Base-by-base conservation (phyloP, 2,113 vertebrate genomes). In the Takifugu bimaculatus region DNA sequence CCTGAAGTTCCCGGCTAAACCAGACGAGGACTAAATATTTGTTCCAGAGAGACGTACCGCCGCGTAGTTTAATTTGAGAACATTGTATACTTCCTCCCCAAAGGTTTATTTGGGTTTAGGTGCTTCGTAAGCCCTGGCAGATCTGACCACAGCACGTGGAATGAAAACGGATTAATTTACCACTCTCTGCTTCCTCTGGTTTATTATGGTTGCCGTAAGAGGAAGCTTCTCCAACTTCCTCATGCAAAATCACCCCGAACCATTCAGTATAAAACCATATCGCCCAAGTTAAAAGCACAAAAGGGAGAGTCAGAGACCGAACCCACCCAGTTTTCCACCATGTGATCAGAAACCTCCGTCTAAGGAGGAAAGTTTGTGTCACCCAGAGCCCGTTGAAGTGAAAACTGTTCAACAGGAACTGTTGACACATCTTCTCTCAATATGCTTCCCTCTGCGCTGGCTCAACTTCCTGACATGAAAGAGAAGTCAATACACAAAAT, bases 391-490 rank as follows among this genome's bases (percentile, higher is more conserved):
- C 20, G 20, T 20, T 20, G 20, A 20, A 20, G 20, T 20, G 70
- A 80, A 77, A 86, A 83, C 77, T 73, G 72, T 60, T 50, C 5
- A 59, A 73, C 72, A 84, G 84, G 84, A 88, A 88, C 62, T 73
- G 74, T 69, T 63, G 71, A 78, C 76, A 83, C 71, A 77, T 81
- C 75, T 79, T 79, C 64, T 61, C 50, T 69, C 69, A 74, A 60
- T 64, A 60, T 54, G 65, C 76, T 86, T 84, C 80, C 76, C 63
- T 64, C 77, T 70, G 59, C 14, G 9, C 49, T 73, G 53, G 25
- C 54, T 63, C 65, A 67, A 79, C 68, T 74, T 80, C 80, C 76
- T 60, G 68, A 62, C 67, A 58, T 72, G 49, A 82, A 79, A 83
- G 57, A 55, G 29, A 81, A 71, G 80, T 65, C 29, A 35, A 50